These are phyloP conservation scores for Psephotus haematonotus DNA, from an alignment of 2,113 vertebrate genomes.

Conservation along the genomic window DNA sequence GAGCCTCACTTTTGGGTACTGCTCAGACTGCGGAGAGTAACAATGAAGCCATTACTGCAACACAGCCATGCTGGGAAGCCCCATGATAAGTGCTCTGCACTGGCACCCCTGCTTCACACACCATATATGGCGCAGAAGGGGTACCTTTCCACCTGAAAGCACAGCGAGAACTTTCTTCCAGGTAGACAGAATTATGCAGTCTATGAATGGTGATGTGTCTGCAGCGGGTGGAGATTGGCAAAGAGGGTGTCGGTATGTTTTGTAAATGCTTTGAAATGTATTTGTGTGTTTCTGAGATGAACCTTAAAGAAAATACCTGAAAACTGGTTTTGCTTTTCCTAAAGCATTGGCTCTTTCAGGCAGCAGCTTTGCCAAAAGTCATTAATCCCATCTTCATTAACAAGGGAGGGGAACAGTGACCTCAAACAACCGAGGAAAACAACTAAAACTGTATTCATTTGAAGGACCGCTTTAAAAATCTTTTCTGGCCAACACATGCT, in stretches of 20 bases:
- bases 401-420: slow-evolving; percentile 68
- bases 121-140: fast-evolving
- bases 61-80: not conserved
- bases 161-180: slow-evolving; percentile 46
- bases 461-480: not conserved
- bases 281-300: slow-evolving; percentile 59
- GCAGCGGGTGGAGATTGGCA: not conserved
- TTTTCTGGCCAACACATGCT: not conserved
- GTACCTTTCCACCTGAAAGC: not conserved
- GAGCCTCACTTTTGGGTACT: not conserved
- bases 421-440: slow-evolving; percentile 74
- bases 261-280: slow-evolving; percentile 69
- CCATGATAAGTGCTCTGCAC: not conserved
- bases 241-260: slow-evolving; percentile 47
- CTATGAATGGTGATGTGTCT: slow-evolving; percentile 35
- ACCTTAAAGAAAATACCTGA: slow-evolving; percentile 69
- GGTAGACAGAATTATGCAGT: slow-evolving; percentile 26
- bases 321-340: slow-evolving; percentile 68
- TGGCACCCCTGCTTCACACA: fast-evolving
- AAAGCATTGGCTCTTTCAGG: slow-evolving; percentile 62
- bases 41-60: not conserved
- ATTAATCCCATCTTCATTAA: slow-evolving; percentile 79
- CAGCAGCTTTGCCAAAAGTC: slow-evolving; percentile 68
- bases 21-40: not conserved
- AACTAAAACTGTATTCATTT: slow-evolving; percentile 59